phyloP scores from a whole-genome alignment of 2,888 invertebrate genomes.

The Bhutanitis thaidina region DNA sequence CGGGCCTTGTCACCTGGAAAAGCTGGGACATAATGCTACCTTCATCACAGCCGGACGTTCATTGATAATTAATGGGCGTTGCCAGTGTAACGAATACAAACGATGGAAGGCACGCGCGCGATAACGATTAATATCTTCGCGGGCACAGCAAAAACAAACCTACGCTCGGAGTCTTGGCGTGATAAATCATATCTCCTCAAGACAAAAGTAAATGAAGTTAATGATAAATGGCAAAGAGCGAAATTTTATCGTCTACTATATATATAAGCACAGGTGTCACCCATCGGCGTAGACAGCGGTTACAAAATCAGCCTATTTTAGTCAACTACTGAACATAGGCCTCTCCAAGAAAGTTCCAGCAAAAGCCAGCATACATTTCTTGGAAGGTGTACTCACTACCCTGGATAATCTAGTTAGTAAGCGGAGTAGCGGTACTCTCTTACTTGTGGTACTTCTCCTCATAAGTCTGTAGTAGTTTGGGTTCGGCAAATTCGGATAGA shows the following conservation, averaged over 20 bases:
- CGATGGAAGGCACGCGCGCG: slow-evolving; percentile 72
- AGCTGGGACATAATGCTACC: slow-evolving; percentile 69
- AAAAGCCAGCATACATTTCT: too few relatives aligned
- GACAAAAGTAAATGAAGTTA: slow-evolving; percentile 78
- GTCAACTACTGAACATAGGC: too few relatives aligned
- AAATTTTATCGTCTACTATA: slow-evolving; percentile 44
- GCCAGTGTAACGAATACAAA: slow-evolving; percentile 78
- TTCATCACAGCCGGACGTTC: slow-evolving; percentile 76
- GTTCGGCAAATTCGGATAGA: too few relatives aligned
- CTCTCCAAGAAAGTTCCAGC: too few relatives aligned
- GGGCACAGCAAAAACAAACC: slow-evolving; percentile 74
- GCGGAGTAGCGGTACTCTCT: too few relatives aligned
- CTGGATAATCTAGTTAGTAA: too few relatives aligned
- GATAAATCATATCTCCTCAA: slow-evolving; percentile 77
- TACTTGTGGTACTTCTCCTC: too few relatives aligned
- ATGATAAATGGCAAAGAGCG: slow-evolving; percentile 68
- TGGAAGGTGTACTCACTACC: too few relatives aligned
- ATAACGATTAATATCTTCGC: slow-evolving; percentile 78
- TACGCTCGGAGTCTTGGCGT: slow-evolving; percentile 64
- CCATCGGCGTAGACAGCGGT: too few relatives aligned
- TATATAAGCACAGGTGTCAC: too few relatives aligned
- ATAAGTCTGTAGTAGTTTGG: too few relatives aligned
- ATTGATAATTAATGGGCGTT: slow-evolving; percentile 78
- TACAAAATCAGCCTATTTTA: too few relatives aligned
- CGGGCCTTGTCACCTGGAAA: slow-evolving; percentile 73